A percentile compares a stretch with the other conserved stretches of the same genome.
phyloP scores from a whole-genome alignment of 2,113 vertebrate genomes.

The Plecturocebus donacophilus region DNA sequence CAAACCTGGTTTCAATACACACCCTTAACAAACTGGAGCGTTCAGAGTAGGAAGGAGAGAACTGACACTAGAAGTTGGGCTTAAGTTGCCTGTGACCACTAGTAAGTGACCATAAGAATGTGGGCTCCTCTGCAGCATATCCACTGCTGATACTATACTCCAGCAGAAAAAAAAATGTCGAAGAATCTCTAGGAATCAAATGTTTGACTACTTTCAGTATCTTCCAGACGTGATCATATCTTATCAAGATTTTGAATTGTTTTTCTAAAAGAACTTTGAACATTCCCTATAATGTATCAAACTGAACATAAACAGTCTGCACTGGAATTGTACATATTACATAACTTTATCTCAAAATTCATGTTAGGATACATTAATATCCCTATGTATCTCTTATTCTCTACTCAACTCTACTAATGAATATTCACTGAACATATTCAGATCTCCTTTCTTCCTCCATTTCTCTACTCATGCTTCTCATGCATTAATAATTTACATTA shows the following conservation, averaged over 20 bases:
- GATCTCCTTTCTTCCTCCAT: neutral
- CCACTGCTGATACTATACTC: neutral
- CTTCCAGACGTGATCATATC: neutral
- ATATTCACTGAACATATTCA: neutral
- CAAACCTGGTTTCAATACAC: neutral
- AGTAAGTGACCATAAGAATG: neutral
- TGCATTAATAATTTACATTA: neutral
- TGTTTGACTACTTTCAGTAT: neutral
- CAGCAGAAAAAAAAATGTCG: neutral
- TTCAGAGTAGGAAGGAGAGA: neutral
- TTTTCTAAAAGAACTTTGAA: conserved; percentile 19
- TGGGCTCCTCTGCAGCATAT: neutral
- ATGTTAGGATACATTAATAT: neutral
- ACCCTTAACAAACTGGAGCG: neutral
- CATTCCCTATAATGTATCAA: neutral
- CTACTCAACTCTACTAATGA: neutral
- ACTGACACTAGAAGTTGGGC: neutral
- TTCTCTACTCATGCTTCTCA: neutral
- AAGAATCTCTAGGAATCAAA: neutral
- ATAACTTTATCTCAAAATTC: neutral
- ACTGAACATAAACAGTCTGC: neutral
- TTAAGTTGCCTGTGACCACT: neutral
- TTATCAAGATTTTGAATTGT: neutral
- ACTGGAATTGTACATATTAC: neutral
- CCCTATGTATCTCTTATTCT: neutral